A percentile compares a stretch with the other conserved stretches of the same genome.
Evolutionary conservation across 2,888 invertebrate species (phyloP).

Genomic region (Limnephilus auricula): DNA sequence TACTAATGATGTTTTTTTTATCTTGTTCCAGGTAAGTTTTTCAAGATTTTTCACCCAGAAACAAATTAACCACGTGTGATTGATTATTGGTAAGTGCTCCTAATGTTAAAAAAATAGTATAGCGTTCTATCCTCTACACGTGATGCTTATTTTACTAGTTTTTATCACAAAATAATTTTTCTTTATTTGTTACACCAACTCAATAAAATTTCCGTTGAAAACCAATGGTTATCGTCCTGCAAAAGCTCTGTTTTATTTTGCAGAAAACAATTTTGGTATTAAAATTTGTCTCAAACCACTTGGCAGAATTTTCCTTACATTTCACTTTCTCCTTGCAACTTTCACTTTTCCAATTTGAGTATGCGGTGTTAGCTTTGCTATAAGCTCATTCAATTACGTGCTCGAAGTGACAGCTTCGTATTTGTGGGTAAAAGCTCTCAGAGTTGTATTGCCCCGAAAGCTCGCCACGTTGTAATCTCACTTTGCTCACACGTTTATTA

Average conservation of each 20-base stretch:
- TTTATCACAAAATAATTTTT: neutral
- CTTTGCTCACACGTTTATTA: neutral
- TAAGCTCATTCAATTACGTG: constrained; percentile 29
- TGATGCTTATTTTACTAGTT: neutral
- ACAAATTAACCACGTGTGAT: too few species aligned
- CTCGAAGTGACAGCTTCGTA: neutral
- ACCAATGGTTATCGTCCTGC: neutral
- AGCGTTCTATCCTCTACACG: neutral
- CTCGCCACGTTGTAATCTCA: neutral
- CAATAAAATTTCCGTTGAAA: too few species aligned
- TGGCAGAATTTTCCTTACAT: too few species aligned
- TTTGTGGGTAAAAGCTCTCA: neutral
- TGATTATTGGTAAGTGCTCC: too few species aligned
- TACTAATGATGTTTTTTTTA: too few species aligned
- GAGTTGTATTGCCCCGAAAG: neutral
- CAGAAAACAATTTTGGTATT: neutral
- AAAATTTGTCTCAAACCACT: neutral
- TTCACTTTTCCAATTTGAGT: neutral
- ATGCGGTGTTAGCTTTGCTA: constrained; percentile 8
- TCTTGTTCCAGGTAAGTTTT: too few species aligned
- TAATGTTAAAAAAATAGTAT: too few species aligned
- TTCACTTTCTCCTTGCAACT: constrained; percentile 9
- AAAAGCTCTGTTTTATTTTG: neutral
- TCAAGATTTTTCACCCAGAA: too few species aligned
- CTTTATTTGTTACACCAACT: neutral